A percentile compares a stretch with the other conserved stretches of the same genome.
Conservation (phyloP, 1,140 invertebrate genomes). For the fruit fly (Drosophila melanogaster) region DNA sequence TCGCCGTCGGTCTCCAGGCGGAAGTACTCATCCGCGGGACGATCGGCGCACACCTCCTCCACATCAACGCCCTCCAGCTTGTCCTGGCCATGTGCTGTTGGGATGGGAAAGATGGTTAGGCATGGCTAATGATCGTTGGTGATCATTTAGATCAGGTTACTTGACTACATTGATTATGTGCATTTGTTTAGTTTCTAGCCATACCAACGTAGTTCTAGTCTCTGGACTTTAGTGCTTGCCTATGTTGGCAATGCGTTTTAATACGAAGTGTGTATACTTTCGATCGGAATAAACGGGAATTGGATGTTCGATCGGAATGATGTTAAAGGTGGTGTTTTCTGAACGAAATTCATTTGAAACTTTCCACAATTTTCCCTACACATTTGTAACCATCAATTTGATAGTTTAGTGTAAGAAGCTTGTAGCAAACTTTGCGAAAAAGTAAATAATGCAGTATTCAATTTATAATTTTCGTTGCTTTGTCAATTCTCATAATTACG, state of each 20-base stretch:
- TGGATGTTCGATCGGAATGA: neutral
- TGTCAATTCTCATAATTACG: slow-evolving; percentile 1
- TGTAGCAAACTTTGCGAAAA: neutral
- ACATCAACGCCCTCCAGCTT: slow-evolving; percentile 89
- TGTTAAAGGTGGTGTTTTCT: neutral
- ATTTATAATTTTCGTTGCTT: neutral
- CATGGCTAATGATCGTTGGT: too few relatives aligned
- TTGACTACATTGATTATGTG: neutral
- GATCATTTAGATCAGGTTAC: too few relatives aligned
- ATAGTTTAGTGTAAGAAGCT: neutral
- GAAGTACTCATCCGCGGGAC: slow-evolving; percentile 95
- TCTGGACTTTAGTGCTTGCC: neutral
- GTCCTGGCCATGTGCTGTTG: slow-evolving; percentile 86
- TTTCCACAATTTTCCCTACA: too few relatives aligned
- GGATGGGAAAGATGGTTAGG: neutral
- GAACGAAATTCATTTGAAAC: neutral
- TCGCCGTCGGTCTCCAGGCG: slow-evolving; percentile 92
- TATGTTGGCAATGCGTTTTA: too few relatives aligned
- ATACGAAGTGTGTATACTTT: too few relatives aligned
- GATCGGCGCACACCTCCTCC: slow-evolving; percentile 93
- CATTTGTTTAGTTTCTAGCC: slow-evolving; percentile 1
- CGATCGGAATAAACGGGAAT: neutral
- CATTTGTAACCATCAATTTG: too few relatives aligned
- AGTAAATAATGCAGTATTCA: slow-evolving; percentile 2
- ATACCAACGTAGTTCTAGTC: neutral